Conservation (phyloP, 2,888 invertebrate genomes). For the Pasiphila rectangulata region DNA sequence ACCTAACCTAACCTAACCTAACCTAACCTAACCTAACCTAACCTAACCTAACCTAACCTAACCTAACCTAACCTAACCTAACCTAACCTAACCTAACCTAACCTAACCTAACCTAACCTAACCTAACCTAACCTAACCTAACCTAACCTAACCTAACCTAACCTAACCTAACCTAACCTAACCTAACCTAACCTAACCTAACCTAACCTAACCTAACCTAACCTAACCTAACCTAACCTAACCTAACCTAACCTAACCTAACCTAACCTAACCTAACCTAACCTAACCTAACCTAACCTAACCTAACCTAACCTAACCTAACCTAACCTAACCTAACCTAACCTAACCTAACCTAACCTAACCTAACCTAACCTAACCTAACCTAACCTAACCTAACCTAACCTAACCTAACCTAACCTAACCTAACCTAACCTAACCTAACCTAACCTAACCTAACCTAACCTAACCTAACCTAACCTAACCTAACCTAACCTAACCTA, state of each 20-base stretch:
- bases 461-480: conserved; percentile 31
- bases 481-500: conserved; percentile 28
- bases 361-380: conserved; percentile 33
- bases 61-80: no score
- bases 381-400: conserved; percentile 36
- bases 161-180: no score
- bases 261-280: background rate
- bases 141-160: no score
- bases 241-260: background rate
- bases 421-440: conserved; percentile 34
- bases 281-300: conserved; percentile 27
- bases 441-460: conserved; percentile 34
- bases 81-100: no score
- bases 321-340: conserved; percentile 36
- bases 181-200: no score
- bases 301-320: conserved; percentile 34
- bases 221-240: no score
- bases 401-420: conserved; percentile 36
- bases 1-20: no score
- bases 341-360: conserved; percentile 35
- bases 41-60: no score
- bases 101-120: no score
- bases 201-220: no score
- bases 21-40: no score
- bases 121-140: no score